Conservation (phyloP, 2,797 vertebrate species). For the Myripristis murdjan region DNA sequence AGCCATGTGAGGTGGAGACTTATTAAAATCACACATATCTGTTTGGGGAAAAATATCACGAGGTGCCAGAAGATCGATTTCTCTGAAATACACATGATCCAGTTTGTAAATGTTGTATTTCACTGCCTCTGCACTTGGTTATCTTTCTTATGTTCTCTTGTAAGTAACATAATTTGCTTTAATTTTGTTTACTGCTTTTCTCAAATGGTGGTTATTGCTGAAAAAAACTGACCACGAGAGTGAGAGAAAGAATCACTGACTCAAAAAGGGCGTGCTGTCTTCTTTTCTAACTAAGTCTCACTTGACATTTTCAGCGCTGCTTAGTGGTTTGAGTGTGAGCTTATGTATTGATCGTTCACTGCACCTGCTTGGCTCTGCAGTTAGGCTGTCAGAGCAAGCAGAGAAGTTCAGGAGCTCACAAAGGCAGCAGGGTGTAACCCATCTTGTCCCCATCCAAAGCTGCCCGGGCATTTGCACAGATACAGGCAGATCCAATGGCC, state of each 20-base stretch:
- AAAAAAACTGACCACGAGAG: slow-evolving; percentile 4
- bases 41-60: neutral
- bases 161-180: slow-evolving; percentile 27
- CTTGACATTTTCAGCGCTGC: slow-evolving; percentile 54
- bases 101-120: neutral
- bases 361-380: slow-evolving; percentile 42
- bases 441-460: slow-evolving; percentile 59
- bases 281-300: slow-evolving; percentile 33
- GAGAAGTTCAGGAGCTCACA: slow-evolving; percentile 49
- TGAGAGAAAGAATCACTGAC: neutral
- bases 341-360: slow-evolving; percentile 59
- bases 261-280: slow-evolving; percentile 18
- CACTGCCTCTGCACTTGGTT: neutral
- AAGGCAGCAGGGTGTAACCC: slow-evolving; percentile 67
- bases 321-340: slow-evolving; percentile 17
- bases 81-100: neutral
- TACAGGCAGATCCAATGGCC: slow-evolving; percentile 49
- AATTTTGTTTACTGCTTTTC: neutral
- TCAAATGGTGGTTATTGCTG: slow-evolving; percentile 17
- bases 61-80: neutral
- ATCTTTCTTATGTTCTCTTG: slow-evolving; percentile 26
- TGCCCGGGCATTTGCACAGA: slow-evolving; percentile 57
- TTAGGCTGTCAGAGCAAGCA: slow-evolving; percentile 60
- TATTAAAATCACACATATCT: slow-evolving; percentile 1
- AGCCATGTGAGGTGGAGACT: neutral